Conservation (phyloP, 2,888 invertebrate genomes). For the Trichopoda pennipes region DNA sequence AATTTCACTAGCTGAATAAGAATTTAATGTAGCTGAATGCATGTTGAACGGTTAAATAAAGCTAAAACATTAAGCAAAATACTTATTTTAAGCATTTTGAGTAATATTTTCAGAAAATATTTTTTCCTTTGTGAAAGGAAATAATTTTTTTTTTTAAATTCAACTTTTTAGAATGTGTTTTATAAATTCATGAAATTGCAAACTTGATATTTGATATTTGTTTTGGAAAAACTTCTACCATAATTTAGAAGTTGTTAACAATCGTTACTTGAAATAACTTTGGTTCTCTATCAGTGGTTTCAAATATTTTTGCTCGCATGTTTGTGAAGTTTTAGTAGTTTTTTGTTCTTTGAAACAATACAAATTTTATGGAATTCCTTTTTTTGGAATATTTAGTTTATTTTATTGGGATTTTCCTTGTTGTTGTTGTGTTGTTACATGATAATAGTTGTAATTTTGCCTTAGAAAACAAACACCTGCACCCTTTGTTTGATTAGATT, state of each 20-base stretch:
- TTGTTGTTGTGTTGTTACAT: background rate
- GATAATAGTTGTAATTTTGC: background rate
- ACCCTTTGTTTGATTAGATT: background rate
- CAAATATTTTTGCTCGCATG: background rate
- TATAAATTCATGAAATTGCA: background rate
- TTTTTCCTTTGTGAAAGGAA: too few species aligned
- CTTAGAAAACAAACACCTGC: background rate
- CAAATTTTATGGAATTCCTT: conserved; percentile 12
- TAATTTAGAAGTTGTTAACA: background rate
- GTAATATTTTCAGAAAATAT: too few species aligned
- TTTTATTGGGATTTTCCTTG: background rate
- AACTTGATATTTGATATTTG: background rate
- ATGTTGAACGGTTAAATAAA: too few species aligned
- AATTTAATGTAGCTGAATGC: too few species aligned
- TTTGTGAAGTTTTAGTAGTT: background rate
- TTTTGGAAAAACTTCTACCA: background rate
- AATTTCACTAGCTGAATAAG: too few species aligned
- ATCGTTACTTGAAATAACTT: conserved; percentile 21
- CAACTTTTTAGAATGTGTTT: background rate
- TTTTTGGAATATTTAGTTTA: background rate
- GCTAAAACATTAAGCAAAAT: too few species aligned
- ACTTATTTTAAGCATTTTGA: too few species aligned
- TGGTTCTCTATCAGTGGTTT: conserved; percentile 30
- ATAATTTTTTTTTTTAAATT: background rate
- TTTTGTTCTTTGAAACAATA: background rate